Evolutionary conservation across 2,113 vertebrate genomes (phyloP).

Genomic region (Melanerpes aurifrons): DNA sequence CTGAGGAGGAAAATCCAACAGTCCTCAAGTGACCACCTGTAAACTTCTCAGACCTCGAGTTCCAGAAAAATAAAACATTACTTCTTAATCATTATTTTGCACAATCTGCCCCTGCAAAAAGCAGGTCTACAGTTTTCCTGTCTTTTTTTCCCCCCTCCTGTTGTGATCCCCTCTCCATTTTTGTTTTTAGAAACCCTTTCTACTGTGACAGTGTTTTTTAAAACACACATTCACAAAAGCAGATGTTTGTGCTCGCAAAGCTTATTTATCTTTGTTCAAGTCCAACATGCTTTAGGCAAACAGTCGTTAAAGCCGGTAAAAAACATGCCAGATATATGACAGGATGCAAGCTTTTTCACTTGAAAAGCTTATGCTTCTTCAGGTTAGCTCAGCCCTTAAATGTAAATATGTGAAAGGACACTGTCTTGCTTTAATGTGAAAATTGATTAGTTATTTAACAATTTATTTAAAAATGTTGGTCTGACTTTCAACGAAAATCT

Average conservation of each 20-base stretch:
- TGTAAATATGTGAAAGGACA: slow-evolving; percentile 76
- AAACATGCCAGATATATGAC: slow-evolving; percentile 29
- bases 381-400: slow-evolving; percentile 33
- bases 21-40: background rate
- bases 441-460: slow-evolving; percentile 68
- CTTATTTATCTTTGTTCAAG: slow-evolving; percentile 41
- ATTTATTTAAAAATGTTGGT: slow-evolving; percentile 74
- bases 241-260: slow-evolving; percentile 39
- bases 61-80: slow-evolving; percentile 45
- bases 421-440: slow-evolving; percentile 73
- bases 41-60: slow-evolving; percentile 14
- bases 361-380: slow-evolving; percentile 55
- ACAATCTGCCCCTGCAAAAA: slow-evolving; percentile 59
- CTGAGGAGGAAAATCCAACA: slow-evolving; percentile 62
- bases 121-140: slow-evolving; percentile 26
- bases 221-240: slow-evolving; percentile 52
- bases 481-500: slow-evolving; percentile 44
- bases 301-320: slow-evolving; percentile 31
- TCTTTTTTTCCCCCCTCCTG: background rate
- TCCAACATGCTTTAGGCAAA: background rate
- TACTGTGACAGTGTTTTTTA: slow-evolving; percentile 44
- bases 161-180: background rate
- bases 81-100: slow-evolving; percentile 64
- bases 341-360: slow-evolving; percentile 42
- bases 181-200: slow-evolving; percentile 27